Evolutionary conservation across 2,113 vertebrate genomes (phyloP), one percentile per base, ranked within the genome.

Genomic region (Erythrolamprus reginae): DNA sequence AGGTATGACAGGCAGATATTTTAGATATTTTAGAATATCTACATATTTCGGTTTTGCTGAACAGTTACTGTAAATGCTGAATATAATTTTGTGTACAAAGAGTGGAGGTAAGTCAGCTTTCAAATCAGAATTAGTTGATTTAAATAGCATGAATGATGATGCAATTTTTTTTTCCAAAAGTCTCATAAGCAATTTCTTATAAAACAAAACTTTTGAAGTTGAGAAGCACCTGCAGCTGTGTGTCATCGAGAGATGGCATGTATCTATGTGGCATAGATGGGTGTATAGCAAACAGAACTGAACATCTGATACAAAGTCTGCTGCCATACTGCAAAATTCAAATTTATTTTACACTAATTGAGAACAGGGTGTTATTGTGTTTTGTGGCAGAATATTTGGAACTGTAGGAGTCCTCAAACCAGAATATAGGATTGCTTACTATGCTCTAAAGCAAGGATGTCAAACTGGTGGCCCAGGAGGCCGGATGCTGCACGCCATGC

Each of bases 391-490:
- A 33, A 70, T 70, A 70, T 77, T 42, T 77, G 70, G 17, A 77
- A 77, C 33, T 77, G 7, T 77, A 77, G 70, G 70, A 77, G 42
- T 77, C 33, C 70, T 42, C 70, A 38, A 42, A 3, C 70, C 33
- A 42, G 33, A 77, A 77, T 21, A 8, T 21, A 77, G 17, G 65
- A 77, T 77, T 77, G 65, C 33, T 77, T 89, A 93, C 52, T 84
- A 84, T 89, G 56, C 93, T 86, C 83, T 94, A 58, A 58, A 58
- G 24, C 24, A 58, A 24, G 56, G 9, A 58, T 58, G 56, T 58
- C 24, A 58, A 58, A 28, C 9, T 58, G 24, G 56, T 3, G 24
- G 24, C 56, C 9, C 9, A 0, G 3, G 3, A 3, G 24, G 56
- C 56, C 3, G 1, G 56, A 26, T 26, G 24, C 1, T 56, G 55